Base-by-base conservation (phyloP, 1,140 invertebrate species). In the Dendrolimus kikuchii region DNA sequence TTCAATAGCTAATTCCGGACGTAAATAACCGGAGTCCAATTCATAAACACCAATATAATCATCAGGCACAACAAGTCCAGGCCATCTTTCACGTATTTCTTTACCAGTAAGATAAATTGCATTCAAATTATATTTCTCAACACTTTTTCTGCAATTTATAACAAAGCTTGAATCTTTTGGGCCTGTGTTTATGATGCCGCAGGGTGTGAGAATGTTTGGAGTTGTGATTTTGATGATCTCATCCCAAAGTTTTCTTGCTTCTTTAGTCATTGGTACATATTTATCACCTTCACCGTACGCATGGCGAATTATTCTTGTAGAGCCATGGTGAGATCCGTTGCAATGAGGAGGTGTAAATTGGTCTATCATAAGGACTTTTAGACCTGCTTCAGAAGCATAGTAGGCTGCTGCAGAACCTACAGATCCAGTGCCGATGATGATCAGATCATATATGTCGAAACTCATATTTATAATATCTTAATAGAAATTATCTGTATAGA, bases 261-360 rank as follows among this genome's bases (percentile, higher is more conserved):
- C 40, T 42, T 43, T n/a, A 7, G 36, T 8, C 40, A 51, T 5
- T 4, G 49, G 49, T 10, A 51, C 7, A 41, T 51, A 51, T 42
- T 37, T 51, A 6, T 9, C 41, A n/a, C 49, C 49, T 51, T 51
- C 49, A 5, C 49, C 49, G 40, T 51, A 51, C 5, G 49, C 49
- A 7, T 8, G 37, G 7, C 49, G 8, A 6, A 36, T 43, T 5
- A 51, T 8, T 37, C 49, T 36, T 7, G 49, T 51, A 7, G 49
- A 9, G 4, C 49, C 49, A 36, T 51, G 49, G 23, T 51, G 49
- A 7, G 40, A 43, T 6, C 49, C 49, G 3, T 42, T 43, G 5
- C 38, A 6, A 37, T 51, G 49, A 4, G 49, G 49, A 3, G 49
- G 49, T 43, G 40, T 51, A n/a, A 8, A 9, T 5, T 43, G 36